These are phyloP conservation scores for Cantharis rufa DNA, from an alignment of 2,888 invertebrate genomes.

Conservation along the genomic window DNA sequence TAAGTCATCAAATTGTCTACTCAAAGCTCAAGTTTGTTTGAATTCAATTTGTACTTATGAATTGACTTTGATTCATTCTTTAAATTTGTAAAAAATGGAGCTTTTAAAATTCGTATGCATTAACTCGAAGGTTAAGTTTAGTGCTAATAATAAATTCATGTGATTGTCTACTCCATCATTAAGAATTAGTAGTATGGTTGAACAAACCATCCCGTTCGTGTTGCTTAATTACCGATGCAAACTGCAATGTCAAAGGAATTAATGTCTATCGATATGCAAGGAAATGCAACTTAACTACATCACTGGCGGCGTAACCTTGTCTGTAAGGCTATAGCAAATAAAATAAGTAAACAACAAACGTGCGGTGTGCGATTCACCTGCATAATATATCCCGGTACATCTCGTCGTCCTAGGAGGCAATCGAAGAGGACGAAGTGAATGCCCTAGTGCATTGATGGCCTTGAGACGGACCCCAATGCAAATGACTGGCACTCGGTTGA, in stretches of 20 bases:
- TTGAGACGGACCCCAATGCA: constrained; percentile 46
- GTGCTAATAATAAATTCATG: background rate
- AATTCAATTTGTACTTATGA: background rate
- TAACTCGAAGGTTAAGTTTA: background rate
- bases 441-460: constrained; percentile 38
- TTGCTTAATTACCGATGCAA: constrained; percentile 1
- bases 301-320: constrained; percentile 25
- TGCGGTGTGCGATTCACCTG: constrained; percentile 25
- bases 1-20: background rate
- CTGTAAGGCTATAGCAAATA: constrained; percentile 28
- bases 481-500: constrained; percentile 42
- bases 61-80: background rate
- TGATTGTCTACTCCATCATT: background rate
- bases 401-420: constrained; percentile 18
- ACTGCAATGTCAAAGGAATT: constrained; percentile 11
- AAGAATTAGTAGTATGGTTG: background rate
- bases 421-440: constrained; percentile 24
- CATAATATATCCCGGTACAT: constrained; percentile 26
- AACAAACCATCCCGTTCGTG: constrained; percentile 1
- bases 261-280: constrained; percentile 23
- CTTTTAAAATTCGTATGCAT: background rate
- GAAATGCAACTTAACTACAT: constrained; percentile 27
- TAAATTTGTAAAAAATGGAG: background rate
- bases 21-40: background rate
- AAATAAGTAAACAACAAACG: constrained; percentile 15